Percentiles rank a stretch among this genome's conserved stretches.
Conservation (phyloP, 2,797 vertebrate genomes). For the Vultur gryphus region DNA sequence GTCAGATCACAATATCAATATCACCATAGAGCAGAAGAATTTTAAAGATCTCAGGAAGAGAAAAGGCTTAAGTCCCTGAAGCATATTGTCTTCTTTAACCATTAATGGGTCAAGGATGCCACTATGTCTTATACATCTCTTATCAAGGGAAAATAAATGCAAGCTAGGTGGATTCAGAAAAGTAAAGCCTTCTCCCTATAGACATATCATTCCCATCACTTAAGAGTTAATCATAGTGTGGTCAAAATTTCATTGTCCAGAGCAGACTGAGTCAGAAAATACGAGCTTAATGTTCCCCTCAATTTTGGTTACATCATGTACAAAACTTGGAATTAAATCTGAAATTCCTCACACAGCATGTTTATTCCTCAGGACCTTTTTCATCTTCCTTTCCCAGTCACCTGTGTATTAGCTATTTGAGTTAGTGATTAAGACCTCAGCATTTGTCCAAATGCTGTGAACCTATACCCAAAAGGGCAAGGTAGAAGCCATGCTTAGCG, state of each 20-base stretch:
- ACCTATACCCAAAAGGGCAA: background rate
- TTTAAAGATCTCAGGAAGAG: background rate
- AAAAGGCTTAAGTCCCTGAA: background rate
- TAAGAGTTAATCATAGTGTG: background rate
- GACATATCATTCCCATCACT: background rate
- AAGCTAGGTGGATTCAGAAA: background rate
- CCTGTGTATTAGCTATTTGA: background rate
- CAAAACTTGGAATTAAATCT: background rate
- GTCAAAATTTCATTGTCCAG: background rate
- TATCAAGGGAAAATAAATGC: background rate
- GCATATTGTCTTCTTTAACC: background rate
- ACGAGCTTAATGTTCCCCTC: background rate
- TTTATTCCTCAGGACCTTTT: background rate
- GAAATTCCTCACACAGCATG: background rate
- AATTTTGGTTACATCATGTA: background rate
- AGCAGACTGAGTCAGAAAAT: background rate
- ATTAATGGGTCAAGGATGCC: background rate
- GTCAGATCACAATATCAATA: background rate
- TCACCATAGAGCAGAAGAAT: background rate
- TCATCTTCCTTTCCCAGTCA: background rate
- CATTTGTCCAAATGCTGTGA: background rate
- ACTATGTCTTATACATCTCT: fast-evolving
- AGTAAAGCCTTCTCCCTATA: background rate
- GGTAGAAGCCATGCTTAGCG: background rate
- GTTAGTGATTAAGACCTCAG: background rate